These are phyloP conservation scores for Hipparchia semele DNA, from an alignment of 2,888 invertebrate species.

Conservation along the genomic window DNA sequence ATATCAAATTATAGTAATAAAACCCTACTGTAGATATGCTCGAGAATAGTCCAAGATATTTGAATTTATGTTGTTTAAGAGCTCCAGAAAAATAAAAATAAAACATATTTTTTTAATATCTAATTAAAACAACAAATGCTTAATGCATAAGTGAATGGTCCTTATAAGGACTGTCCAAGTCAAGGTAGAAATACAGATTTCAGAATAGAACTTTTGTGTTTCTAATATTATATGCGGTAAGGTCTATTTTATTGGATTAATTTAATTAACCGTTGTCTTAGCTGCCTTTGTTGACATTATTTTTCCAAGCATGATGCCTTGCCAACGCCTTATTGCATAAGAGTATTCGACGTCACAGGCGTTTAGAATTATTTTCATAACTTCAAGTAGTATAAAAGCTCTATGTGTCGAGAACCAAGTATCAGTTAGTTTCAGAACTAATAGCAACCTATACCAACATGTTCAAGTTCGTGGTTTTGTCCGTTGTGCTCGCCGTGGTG, in stretches of 20 bases:
- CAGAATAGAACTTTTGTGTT: neutral
- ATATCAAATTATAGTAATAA: no score
- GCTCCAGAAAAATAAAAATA: no score
- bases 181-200: neutral
- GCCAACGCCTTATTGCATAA: slow-evolving; percentile 18
- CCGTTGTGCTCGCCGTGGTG: slow-evolving; percentile 82
- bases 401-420: slow-evolving; percentile 52
- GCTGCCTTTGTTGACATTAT: slow-evolving; percentile 4
- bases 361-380: slow-evolving; percentile 1
- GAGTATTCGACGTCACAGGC: slow-evolving; percentile 4
- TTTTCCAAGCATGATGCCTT: slow-evolving; percentile 11
- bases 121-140: neutral
- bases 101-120: neutral
- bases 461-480: slow-evolving; percentile 85
- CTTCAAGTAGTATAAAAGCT: slow-evolving; percentile 63
- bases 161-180: slow-evolving; percentile 8
- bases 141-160: slow-evolving; percentile 9
- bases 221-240: slow-evolving; percentile 6
- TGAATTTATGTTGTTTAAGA: no score
- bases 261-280: slow-evolving; percentile 2
- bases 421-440: slow-evolving; percentile 64
- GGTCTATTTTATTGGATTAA: neutral
- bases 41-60: neutral
- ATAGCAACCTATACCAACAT: slow-evolving; percentile 79
- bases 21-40: neutral